Percentiles rank a stretch among this genome's conserved stretches.
These are phyloP conservation scores for Tachyglossus aculeatus DNA, from an alignment of 2,797 vertebrate genomes.

Conservation along the genomic window DNA sequence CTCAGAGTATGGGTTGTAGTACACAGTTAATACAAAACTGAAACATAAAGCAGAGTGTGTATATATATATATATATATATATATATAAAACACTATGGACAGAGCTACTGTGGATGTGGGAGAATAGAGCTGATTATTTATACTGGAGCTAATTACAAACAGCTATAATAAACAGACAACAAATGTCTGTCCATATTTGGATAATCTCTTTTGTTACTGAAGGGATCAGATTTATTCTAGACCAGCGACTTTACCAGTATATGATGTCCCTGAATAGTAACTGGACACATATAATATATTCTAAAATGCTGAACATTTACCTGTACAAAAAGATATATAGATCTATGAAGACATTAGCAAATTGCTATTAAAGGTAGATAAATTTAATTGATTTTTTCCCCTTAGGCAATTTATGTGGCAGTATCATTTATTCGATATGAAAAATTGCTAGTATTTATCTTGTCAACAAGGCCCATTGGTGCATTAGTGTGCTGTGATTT, in stretches of 20 bases:
- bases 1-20: conserved; percentile 4
- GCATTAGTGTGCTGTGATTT: conserved; percentile 6
- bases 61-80: not conserved
- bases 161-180: conserved; percentile 14
- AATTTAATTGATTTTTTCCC: conserved; percentile 41
- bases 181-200: not conserved
- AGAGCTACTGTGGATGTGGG: not conserved
- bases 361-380: conserved; percentile 40
- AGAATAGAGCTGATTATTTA: not conserved
- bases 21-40: not conserved
- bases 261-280: conserved; percentile 16
- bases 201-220: not conserved
- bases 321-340: conserved; percentile 41
- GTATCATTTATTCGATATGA: conserved; percentile 32
- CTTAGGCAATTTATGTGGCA: conserved; percentile 37
- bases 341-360: not conserved
- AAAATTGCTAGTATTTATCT: conserved; percentile 42
- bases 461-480: not conserved
- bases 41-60: not conserved
- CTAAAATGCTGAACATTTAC: conserved; percentile 48
- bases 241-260: conserved; percentile 1
- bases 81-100: not conserved
- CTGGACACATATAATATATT: conserved; percentile 5
- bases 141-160: conserved; percentile 45
- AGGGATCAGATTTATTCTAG: conserved; percentile 24